A percentile compares a stretch with the other conserved stretches of the same genome.
Conservation (phyloP, 2,888 invertebrate genomes). For the Ganaspis brasiliensis region DNA sequence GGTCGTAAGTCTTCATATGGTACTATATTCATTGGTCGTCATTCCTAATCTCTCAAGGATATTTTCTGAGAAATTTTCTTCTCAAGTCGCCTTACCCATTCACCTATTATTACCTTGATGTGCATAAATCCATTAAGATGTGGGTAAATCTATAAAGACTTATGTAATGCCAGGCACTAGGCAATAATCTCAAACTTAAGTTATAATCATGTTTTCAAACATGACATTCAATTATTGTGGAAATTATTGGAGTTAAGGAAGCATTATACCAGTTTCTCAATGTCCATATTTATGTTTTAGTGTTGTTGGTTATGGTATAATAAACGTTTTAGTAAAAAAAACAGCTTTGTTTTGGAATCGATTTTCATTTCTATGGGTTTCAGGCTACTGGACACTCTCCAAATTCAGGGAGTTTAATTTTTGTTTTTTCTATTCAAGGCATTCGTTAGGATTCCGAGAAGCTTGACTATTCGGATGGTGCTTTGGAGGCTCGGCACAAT, state of each 20-base stretch:
- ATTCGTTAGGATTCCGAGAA: constrained; percentile 18
- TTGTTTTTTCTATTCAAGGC: not conserved
- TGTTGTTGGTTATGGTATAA: too few relatives aligned
- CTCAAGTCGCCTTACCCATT: not conserved
- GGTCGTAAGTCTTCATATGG: not conserved
- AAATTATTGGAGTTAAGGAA: not conserved
- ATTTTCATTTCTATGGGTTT: too few relatives aligned
- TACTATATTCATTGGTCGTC: not conserved
- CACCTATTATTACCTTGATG: constrained; percentile 18
- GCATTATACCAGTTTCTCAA: not conserved
- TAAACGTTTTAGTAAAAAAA: too few relatives aligned
- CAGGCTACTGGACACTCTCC: too few relatives aligned
- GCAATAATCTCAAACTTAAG: not conserved
- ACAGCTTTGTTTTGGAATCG: too few relatives aligned
- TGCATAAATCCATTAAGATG: constrained; percentile 3
- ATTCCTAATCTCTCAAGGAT: not conserved
- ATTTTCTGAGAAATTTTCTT: constrained; percentile 6
- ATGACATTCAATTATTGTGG: constrained; percentile 7
- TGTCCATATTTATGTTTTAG: too few relatives aligned
- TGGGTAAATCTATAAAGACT: constrained; percentile 16
- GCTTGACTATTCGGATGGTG: not conserved
- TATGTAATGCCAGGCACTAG: not conserved
- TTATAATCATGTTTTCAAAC: constrained; percentile 20
- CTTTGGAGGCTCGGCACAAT: constrained; percentile 13
- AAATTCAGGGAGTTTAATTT: too few relatives aligned